Conservation (phyloP, 1,140 invertebrate genomes). For the Calycopis cecrops region DNA sequence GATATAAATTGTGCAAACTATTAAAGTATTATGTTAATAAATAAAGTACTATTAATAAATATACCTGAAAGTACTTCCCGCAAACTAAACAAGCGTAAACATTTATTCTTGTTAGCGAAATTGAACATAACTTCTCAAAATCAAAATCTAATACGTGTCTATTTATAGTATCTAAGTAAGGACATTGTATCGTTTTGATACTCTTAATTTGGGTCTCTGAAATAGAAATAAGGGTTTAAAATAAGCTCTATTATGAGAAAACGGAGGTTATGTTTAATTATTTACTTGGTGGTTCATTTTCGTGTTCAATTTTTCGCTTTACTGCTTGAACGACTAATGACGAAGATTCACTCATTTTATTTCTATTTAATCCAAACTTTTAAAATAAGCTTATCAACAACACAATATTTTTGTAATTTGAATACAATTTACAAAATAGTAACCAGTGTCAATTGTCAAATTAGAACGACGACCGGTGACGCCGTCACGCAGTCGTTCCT, state of each 20-base stretch:
- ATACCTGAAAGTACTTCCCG: constrained; percentile 96
- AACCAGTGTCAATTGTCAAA: too few relatives aligned
- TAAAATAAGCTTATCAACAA: background rate
- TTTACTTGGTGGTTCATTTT: constrained; percentile 34
- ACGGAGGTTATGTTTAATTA: constrained; percentile 27
- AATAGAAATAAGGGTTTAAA: constrained; percentile 23
- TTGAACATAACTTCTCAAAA: constrained; percentile 99
- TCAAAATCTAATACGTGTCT: constrained; percentile 98
- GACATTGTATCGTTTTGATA: constrained; percentile 78
- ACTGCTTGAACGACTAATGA: constrained; percentile 10
- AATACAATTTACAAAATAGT: too few relatives aligned
- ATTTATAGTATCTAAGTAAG: constrained; percentile 98
- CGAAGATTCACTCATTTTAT: background rate
- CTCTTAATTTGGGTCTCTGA: constrained; percentile 44
- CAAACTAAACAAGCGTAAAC: constrained; percentile 99
- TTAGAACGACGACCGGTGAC: too few relatives aligned
- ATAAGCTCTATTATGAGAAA: background rate
- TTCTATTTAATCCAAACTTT: too few relatives aligned
- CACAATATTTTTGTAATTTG: too few relatives aligned
- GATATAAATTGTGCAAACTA: too few relatives aligned
- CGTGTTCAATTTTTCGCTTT: constrained; percentile 51
- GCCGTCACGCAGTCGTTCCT: too few relatives aligned
- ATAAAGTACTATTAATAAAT: constrained; percentile 11
- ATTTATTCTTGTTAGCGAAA: constrained; percentile 98
- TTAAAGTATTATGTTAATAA: too few relatives aligned